Evolutionary conservation across 2,797 vertebrate species (phyloP).

Genomic region (Aldrovandia affinis): DNA sequence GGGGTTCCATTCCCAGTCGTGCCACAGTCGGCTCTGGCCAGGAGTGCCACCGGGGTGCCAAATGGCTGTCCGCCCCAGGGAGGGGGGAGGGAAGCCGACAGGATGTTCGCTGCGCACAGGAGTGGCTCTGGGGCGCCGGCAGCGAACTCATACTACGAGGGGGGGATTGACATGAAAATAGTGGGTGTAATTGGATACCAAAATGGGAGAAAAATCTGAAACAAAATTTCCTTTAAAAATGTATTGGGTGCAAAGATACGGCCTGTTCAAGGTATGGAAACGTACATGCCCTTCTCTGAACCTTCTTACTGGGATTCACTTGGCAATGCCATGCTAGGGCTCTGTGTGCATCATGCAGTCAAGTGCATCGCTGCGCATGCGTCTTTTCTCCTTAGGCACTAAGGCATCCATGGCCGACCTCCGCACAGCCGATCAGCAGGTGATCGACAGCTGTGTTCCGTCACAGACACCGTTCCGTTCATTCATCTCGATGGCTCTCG

Average conservation of each 20-base stretch:
- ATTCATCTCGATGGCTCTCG: neutral
- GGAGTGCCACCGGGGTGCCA: too few species aligned
- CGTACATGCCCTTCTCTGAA: neutral
- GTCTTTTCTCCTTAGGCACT: neutral
- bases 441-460: constrained; percentile 8
- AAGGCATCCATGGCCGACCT: neutral
- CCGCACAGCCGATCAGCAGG: neutral
- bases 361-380: neutral
- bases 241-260: neutral
- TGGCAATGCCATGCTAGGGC: neutral
- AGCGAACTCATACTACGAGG: too few species aligned
- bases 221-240: too few species aligned
- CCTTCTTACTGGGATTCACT: neutral
- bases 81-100: too few species aligned
- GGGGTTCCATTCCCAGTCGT: too few species aligned
- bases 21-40: too few species aligned
- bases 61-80: too few species aligned
- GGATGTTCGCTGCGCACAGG: too few species aligned
- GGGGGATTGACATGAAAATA: too few species aligned
- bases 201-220: too few species aligned
- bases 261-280: neutral
- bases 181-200: too few species aligned
- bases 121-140: too few species aligned
- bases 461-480: neutral
- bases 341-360: neutral